Evolutionary conservation across 2,888 invertebrate genomes (phyloP), one percentile per base, ranked within the genome.

Genomic region (Drosophila glabriapex): DNA sequence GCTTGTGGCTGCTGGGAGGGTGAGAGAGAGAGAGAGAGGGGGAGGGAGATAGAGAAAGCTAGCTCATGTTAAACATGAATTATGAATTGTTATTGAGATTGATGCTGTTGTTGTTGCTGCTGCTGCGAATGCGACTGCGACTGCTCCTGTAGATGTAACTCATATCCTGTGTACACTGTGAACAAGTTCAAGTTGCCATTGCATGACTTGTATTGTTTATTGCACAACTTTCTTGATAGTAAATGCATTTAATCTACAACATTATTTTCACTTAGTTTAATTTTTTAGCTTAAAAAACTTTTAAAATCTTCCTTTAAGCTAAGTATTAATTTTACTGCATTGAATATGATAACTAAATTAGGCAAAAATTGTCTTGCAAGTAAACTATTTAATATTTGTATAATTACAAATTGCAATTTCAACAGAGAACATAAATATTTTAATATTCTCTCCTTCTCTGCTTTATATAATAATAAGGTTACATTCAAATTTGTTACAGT

Each of bases 31-130:
- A 1, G 6, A 19, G 52, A 14, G n/a, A 3, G 31, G 22, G 25
- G 19, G 10, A 54, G 25, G 9, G 14, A 50, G 31, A 16, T 14
- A 50, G 50, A 10, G 19, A 29, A 3, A 22, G 55, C 9, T 0
- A 71, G 68, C 80, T 76, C 87, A 85, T 90, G 91, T 91, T 92
- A 92, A 92, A 92, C 93, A 93, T 93, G 93, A 93, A 93, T 93
- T 93, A 93, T 93, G 93, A 93, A 93, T 93, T 93, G 92, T 92
- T 93, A 92, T 92, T 91, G 91, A 93, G 93, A 93, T 93, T 92
- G 92, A 92, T 92, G 89, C 76, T 85, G 87, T 76, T 91, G 74
- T 78, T 78, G 81, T 10, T 46, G 58, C 19, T 72, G 46, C 28
- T 68, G 68, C 58, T 75, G 68, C 12, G 22, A 52, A 33, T 78